Evolutionary conservation across 2,888 invertebrate species (phyloP), one percentile per base, ranked within the genome.

Genomic region (Callimorpha dominula): DNA sequence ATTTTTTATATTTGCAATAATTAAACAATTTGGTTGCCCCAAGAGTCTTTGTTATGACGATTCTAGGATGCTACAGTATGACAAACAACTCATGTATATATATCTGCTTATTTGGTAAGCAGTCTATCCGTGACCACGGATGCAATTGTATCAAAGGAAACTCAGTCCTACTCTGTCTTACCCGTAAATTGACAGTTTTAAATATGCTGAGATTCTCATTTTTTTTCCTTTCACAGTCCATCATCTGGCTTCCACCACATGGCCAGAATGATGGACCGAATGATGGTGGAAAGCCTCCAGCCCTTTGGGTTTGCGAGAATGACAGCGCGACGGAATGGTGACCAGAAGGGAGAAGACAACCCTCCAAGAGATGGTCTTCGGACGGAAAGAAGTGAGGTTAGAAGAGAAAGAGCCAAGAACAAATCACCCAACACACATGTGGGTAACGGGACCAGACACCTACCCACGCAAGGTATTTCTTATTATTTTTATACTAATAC

Each of bases 181-280:
- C 9, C 43, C 0, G 1, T 54, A 54, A 54, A 8, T 54, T 54
- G 4, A 9, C 12, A 0, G n/a, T n/a, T 57, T 20, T 20, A 4
- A 4, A 57, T 11, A 20, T 57, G 17, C 15, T 17, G 2, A 42
- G 1, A 63, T 42, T 6, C 0, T 14, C 7, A 31, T 31, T 1
- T 12, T 9, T 42, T 31, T 68, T 57, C 42, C n/a, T 54, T 11
- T 89, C 83, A 0, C 91, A 97, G 97, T 85, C 96, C 96, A 68
- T 94, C 96, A 66, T 94, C 96, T 70, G 95, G 96, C 64, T 96
- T 97, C 78, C 97, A 97, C 84, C 97, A 97, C 84, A 97, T 97
- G 96, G 97, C 97, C 68, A 94, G 97, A 69, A 97, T 97, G 97
- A 97, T 97, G 97, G 97, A 97, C 87, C 96, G 97, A 3, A 95